Evolutionary conservation across 1,140 invertebrate genomes (phyloP).

Genomic region (Pseudomyrmex cubaensis): DNA sequence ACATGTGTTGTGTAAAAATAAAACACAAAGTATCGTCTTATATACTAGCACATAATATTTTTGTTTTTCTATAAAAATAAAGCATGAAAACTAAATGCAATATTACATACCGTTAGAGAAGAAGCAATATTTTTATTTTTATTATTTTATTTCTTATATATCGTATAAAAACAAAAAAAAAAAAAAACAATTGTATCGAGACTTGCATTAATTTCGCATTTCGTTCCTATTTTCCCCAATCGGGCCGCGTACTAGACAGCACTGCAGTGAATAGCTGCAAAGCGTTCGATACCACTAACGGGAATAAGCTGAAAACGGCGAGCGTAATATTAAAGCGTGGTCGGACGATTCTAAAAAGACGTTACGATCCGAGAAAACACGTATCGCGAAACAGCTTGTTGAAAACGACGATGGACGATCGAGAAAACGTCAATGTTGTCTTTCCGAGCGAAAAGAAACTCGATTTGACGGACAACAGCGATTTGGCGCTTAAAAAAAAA

Average conservation of each 20-base stretch:
- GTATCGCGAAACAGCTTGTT: constrained; percentile 12
- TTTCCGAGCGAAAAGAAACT: not conserved
- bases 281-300: constrained; percentile 56
- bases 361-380: constrained; percentile 67
- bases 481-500: constrained; percentile 13
- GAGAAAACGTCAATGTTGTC: not conserved
- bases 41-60: too few species aligned
- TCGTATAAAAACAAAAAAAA: too few species aligned
- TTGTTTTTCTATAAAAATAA: too few species aligned
- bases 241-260: constrained; percentile 71
- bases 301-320: constrained; percentile 64
- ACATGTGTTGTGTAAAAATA: too few species aligned
- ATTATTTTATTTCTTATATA: too few species aligned
- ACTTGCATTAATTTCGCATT: constrained; percentile 51
- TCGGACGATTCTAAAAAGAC: constrained; percentile 77
- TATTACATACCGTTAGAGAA: too few species aligned
- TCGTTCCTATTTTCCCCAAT: constrained; percentile 67
- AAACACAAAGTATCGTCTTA: too few species aligned
- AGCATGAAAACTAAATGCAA: too few species aligned
- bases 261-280: constrained; percentile 53
- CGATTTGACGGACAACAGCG: not conserved
- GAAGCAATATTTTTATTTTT: too few species aligned
- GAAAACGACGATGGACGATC: not conserved
- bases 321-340: constrained; percentile 78
- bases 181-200: not conserved